Base-by-base conservation (phyloP, 2,797 vertebrate species). In the Pipistrellus kuhlii region DNA sequence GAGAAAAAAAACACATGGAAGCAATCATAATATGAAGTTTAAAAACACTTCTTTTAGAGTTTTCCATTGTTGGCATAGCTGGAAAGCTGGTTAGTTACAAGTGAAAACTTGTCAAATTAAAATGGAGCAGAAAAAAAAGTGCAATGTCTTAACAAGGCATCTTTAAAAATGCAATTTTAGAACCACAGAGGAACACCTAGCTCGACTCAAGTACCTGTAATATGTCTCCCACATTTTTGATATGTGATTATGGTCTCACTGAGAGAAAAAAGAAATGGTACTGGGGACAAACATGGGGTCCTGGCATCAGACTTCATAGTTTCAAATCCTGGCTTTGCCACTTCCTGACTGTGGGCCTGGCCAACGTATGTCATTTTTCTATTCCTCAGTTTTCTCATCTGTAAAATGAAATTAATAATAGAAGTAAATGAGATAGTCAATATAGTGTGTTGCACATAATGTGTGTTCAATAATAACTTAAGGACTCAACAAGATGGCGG, bases 351-450 rank as follows among this genome's bases (percentile, higher is more conserved):
- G 20, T 41, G 38, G 51, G 14, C n/a, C 13, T 76, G 25, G 21
- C 41, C 30, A 75, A 57, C n/a, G 55, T 72, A 66, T 6, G 51
- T 57, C 57, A 80, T 46, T n/a, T 90, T 83, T 55, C 53, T 81
- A 5, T 68, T 69, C 1, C 20, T 94, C 23, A 55, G 1, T 91
- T 76, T 93, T 86, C 18, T 69, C 44, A 35, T 59, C 44, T 89
- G 15, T 92, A 59, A 90, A 93, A 77, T 73, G 20, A 11, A 94
- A 72, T 46, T 90, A 64, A 76, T 21, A 41, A 80, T 21, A 73
- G 23, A 73, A 84, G 66, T 72, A 81, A 85, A 90, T 55, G 53
- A 53, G 9, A 46, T 57, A 21, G 11, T 59, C 57, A 95, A 30
- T 27, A 78, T 23, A 38, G 8, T 44, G 41, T 69, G 6, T 30